A percentile compares a stretch with the other conserved stretches of the same genome.
Conservation (phyloP, 1,140 invertebrate species). For the Heliconius congener region DNA sequence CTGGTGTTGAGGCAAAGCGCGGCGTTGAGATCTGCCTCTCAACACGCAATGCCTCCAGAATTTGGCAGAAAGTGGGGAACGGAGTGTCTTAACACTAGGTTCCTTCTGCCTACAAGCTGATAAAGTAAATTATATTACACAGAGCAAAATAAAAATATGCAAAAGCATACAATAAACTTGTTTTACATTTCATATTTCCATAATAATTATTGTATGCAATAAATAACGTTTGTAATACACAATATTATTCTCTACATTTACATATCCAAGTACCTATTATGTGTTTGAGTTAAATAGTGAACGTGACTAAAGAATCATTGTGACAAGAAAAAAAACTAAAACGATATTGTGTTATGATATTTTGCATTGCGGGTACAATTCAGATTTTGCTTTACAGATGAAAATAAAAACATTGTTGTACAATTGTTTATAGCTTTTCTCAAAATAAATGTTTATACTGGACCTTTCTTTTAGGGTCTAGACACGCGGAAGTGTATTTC, state of each 20-base stretch:
- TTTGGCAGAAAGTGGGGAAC: no score
- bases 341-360: slow-evolving; percentile 35
- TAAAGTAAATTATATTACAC: not conserved
- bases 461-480: no score
- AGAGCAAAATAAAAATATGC: not conserved
- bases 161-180: slow-evolving; percentile 8
- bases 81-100: no score
- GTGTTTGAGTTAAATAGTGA: not conserved
- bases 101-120: no score
- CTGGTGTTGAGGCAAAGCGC: no score
- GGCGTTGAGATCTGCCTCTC: no score
- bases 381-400: no score
- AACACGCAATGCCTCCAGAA: no score
- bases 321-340: not conserved
- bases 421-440: no score
- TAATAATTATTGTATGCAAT: slow-evolving; percentile 11
- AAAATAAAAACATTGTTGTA: not conserved
- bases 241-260: slow-evolving; percentile 2
- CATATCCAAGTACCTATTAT: slow-evolving; percentile 8
- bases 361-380: not conserved
- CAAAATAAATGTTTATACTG: no score
- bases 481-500: no score
- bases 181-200: not conserved
- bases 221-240: not conserved
- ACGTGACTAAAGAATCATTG: slow-evolving; percentile 6